Evolutionary conservation across 2,113 vertebrate genomes (phyloP).

Genomic region (Seriola aureovittata): DNA sequence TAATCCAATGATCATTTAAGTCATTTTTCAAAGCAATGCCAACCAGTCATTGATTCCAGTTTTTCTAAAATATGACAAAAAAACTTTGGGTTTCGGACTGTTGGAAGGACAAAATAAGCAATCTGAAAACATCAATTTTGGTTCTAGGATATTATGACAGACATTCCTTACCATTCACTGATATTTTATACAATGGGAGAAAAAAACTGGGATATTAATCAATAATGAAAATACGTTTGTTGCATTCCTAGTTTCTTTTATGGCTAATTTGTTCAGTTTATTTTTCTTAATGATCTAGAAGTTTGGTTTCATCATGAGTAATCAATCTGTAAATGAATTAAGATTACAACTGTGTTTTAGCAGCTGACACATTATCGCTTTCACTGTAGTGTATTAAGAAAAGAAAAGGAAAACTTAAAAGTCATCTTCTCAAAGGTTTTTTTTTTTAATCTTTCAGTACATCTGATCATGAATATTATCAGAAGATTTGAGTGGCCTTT

Average conservation of each 20-base stretch:
- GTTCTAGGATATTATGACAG: too few relatives aligned
- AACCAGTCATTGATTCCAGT: too few relatives aligned
- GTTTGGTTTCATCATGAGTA: not conserved
- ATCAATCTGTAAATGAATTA: not conserved
- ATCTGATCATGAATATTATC: constrained; percentile 4
- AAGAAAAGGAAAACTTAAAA: not conserved
- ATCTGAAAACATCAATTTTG: not conserved
- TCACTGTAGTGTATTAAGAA: not conserved
- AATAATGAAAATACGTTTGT: not conserved
- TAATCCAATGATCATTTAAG: too few relatives aligned
- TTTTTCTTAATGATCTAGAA: not conserved
- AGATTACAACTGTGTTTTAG: not conserved
- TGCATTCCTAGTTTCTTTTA: not conserved
- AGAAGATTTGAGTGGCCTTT: not conserved
- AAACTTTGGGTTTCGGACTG: too few relatives aligned
- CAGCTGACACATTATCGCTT: not conserved
- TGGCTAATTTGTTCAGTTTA: not conserved
- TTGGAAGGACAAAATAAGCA: too few relatives aligned
- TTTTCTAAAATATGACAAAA: too few relatives aligned
- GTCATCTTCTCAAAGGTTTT: not conserved
- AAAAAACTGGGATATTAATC: not conserved
- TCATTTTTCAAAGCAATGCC: not conserved
- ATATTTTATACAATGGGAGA: too few relatives aligned
- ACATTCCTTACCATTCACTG: too few relatives aligned
- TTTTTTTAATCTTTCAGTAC: not conserved